Evolutionary conservation across 1,140 invertebrate genomes (phyloP), one percentile per base, ranked within the genome.

Genomic region (Penaeus indicus): DNA sequence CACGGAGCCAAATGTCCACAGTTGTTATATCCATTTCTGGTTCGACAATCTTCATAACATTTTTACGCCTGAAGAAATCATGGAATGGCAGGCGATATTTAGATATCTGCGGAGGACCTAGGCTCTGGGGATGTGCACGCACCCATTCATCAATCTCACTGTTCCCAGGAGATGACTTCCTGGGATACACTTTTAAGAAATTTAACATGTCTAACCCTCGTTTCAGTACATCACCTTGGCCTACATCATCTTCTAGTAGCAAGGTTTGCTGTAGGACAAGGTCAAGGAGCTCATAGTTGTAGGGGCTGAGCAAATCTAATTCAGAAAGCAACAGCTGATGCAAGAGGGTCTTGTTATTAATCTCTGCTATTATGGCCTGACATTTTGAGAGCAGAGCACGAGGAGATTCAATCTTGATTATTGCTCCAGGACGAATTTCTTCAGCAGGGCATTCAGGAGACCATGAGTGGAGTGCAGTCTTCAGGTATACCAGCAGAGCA

Each of bases 91-190:
- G 78, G 8, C 90, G 88, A 62, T 88, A 63, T 42, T 88, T 85
- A 1, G 89, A 63, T 54, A 90, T 84, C 1, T 75, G 62, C 11
- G 90, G 90, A 63, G 86, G 79, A 54, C 80, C 72, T 22, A 80
- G 72, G 54, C 77, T 88, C 38, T 84, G 83, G 19, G 89, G 90
- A 67, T 91, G 85, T 11, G 25, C 72, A 19, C 27, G 42, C 13
- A 88, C 69, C 90, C 90, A 91, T n/a, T 91, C 90, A 67, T 90
- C 86, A 13, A 88, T 61, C 84, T 91, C 90, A 21, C 32, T 21
- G 47, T 86, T 77, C 25, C 84, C 47, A 21, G 86, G 86, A 21
- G 78, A 42, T 25, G 47, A n/a, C 38, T 90, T 75, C 42, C 90
- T 82, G 1, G 72, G n/a, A 78, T 91, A 91, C 32, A 84, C 64